A percentile compares a stretch with the other conserved stretches of the same genome.
Evolutionary conservation across 37 sponge, comb jelly and placozoan genomes (phyloP).

Genomic region (Axinella damicornis): DNA sequence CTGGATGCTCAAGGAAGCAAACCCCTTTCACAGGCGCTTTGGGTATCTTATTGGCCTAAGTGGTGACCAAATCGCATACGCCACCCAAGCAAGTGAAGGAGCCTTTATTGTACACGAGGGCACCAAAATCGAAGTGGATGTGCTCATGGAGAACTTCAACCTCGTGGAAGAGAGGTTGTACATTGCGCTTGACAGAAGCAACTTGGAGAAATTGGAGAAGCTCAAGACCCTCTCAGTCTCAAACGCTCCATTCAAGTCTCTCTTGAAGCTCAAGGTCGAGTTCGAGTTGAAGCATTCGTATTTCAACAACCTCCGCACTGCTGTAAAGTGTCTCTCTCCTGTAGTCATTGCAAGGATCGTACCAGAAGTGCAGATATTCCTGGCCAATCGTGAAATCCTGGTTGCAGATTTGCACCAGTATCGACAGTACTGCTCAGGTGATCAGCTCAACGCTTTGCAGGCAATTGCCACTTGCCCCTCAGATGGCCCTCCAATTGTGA

Average conservation of each 20-base stretch:
- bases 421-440: background rate
- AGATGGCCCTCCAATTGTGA: slow-evolving; percentile 39
- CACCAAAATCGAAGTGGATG: background rate
- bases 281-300: slow-evolving; percentile 72
- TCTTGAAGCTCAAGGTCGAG: background rate
- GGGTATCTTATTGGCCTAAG: background rate
- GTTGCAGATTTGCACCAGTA: background rate
- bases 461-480: slow-evolving; percentile 9
- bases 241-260: background rate
- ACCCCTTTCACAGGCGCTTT: background rate
- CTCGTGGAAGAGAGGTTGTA: background rate
- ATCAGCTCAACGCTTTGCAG: slow-evolving; percentile 36
- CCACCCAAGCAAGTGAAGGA: slow-evolving; percentile 14
- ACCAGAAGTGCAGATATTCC: slow-evolving; percentile 8
- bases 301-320: slow-evolving; percentile 56
- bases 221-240: background rate
- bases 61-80: slow-evolving; percentile 13
- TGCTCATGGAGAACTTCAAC: slow-evolving; percentile 11
- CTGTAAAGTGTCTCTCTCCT: slow-evolving; percentile 32
- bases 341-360: slow-evolving; percentile 33
- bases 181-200: background rate
- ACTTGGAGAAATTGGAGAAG: background rate
- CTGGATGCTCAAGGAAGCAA: background rate
- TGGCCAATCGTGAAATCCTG: background rate
- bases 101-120: background rate